Evolutionary conservation across 2,797 vertebrate genomes (phyloP).

Genomic region (Pipistrellus nathusii): DNA sequence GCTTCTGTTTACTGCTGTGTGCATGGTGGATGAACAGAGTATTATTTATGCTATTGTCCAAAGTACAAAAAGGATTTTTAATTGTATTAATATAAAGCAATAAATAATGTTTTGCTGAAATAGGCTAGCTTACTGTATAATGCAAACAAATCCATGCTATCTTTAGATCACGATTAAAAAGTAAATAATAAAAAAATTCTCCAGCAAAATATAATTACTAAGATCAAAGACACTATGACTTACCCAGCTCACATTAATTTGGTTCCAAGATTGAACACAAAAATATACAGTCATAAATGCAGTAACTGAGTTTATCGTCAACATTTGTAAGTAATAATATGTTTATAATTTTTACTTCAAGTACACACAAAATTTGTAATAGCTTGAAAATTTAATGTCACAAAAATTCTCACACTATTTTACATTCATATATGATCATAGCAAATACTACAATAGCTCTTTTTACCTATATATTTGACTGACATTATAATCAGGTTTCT

Average conservation of each 20-base stretch:
- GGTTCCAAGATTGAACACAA: neutral
- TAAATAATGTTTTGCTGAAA: neutral
- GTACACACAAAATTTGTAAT: neutral
- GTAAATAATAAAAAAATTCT: neutral
- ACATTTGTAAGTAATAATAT: neutral
- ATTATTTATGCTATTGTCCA: neutral
- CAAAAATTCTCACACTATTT: neutral
- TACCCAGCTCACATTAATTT: neutral
- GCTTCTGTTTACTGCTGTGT: neutral
- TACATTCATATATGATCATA: neutral
- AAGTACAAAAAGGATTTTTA: neutral
- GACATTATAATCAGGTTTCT: constrained; percentile 17
- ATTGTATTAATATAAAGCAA: neutral
- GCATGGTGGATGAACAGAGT: neutral
- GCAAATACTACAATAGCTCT: neutral
- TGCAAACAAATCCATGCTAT: neutral
- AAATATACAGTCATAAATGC: neutral
- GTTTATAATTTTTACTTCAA: constrained; percentile 10
- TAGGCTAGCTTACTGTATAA: neutral
- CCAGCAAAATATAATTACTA: neutral
- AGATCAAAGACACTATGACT: neutral
- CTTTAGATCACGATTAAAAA: neutral
- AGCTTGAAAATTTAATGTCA: neutral
- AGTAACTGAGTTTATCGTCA: neutral
- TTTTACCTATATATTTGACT: neutral